Percentiles rank a stretch among this genome's conserved stretches.
phyloP scores from a whole-genome alignment of 2,113 vertebrate species.

The Raja brachyura region DNA sequence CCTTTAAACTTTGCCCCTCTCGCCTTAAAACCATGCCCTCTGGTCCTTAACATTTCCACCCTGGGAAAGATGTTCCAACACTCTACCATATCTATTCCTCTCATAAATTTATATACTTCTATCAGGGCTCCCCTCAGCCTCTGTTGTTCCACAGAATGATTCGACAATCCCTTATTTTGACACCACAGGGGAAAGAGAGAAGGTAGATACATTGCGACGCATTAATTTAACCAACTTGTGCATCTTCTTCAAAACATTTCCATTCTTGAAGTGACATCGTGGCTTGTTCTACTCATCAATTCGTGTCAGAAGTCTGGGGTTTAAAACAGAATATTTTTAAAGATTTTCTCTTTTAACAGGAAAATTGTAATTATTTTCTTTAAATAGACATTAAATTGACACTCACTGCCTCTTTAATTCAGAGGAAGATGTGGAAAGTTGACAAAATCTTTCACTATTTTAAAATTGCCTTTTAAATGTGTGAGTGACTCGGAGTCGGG shows the following conservation, averaged over 20 bases:
- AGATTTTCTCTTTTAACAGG: not conserved
- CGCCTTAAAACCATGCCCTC: too few relatives aligned
- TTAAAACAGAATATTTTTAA: slow-evolving; percentile 18
- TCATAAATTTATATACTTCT: too few relatives aligned
- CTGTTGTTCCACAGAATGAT: not conserved
- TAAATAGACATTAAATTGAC: slow-evolving; percentile 32
- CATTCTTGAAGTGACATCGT: not conserved
- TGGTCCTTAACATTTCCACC: too few relatives aligned
- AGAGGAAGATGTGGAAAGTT: not conserved
- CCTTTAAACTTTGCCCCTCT: too few relatives aligned
- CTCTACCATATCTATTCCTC: too few relatives aligned
- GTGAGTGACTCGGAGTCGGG: slow-evolving; percentile 22
- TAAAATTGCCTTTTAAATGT: slow-evolving; percentile 35
- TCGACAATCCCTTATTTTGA: not conserved
- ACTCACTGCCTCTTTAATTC: slow-evolving; percentile 26
- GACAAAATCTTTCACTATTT: slow-evolving; percentile 16
- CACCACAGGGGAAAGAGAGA: not conserved
- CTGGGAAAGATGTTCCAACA: too few relatives aligned
- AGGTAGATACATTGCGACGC: not conserved
- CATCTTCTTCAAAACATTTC: slow-evolving; percentile 20
- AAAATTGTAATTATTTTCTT: slow-evolving; percentile 30
- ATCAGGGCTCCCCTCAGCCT: too few relatives aligned
- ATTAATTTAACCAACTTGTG: not conserved
- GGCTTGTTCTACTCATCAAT: not conserved
- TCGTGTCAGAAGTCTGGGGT: not conserved